Base-by-base conservation (phyloP, 1,140 invertebrate species). In the Rhysida immarginata region DNA sequence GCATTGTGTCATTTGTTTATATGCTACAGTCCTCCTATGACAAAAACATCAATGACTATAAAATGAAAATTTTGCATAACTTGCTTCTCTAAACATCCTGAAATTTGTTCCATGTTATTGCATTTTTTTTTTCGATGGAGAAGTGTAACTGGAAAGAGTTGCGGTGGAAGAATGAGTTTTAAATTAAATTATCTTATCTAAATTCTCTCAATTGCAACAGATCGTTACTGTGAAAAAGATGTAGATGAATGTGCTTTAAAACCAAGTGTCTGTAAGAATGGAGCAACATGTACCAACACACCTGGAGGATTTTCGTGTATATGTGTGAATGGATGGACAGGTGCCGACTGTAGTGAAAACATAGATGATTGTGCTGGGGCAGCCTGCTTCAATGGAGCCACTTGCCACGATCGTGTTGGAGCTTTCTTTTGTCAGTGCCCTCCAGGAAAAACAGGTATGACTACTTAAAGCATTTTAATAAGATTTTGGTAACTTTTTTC, bases 401-500 rank as follows among this genome's bases (percentile, higher is more conserved):
- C 92, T 0, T 98, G 95, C 69, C 87, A 94, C 61, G 93, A 97
- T 65, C 76, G 87, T 20, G 91, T 96, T 26, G 93, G 88, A 14
- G 84, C 87, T 54, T 99, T 95, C 73, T 85, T 87, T 66, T 99
- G 96, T 70, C 82, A 86, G 59, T 99, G 95, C 72, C 91, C 91
- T 8, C 80, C 84, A 2, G 94, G 94, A 43, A 97, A 95, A 74
- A 96, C 90, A 60, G 88, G 88, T 85, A 71, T 77, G 53, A 42
- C 18, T 14, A 20, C 18, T 46, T 18, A n/a, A n/a, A n/a, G n/a
- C n/a, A n/a, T n/a, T n/a, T n/a, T n/a, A n/a, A n/a, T n/a, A n/a
- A n/a, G n/a, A n/a, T n/a, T n/a, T n/a, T n/a, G n/a, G n/a, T n/a
- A n/a, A n/a, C n/a, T n/a, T n/a, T n/a, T n/a, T n/a, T n/a, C n/a